These are phyloP conservation scores for Chironomus striatipennis DNA, from an alignment of 1,140 invertebrate species.

Conservation along the genomic window DNA sequence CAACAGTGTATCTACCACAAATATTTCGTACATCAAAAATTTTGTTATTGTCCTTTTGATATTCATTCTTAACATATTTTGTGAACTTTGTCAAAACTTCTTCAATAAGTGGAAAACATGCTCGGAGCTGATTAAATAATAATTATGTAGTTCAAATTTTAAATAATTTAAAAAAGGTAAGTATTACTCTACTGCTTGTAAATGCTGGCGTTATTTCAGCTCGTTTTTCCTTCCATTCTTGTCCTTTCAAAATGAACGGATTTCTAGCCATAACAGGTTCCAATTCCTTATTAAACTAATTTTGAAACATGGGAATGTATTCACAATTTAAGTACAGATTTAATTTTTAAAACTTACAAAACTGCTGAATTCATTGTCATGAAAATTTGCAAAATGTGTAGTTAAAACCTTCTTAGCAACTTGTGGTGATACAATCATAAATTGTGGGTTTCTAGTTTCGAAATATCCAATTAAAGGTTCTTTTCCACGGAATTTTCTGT, in stretches of 20 bases:
- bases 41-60: background rate
- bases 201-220: slow-evolving; percentile 43
- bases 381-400: slow-evolving; percentile 8
- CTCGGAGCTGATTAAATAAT: background rate
- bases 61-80: background rate
- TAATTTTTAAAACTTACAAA: no score
- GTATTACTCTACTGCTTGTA: slow-evolving; percentile 31
- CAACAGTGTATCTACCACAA: slow-evolving; percentile 41
- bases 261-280: slow-evolving; percentile 33
- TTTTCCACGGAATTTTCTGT: background rate
- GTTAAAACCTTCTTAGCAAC: background rate
- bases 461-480: background rate
- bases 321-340: no score
- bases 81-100: background rate
- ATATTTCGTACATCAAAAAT: slow-evolving; percentile 27
- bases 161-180: no score
- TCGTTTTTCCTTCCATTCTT: slow-evolving; percentile 42
- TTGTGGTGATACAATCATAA: background rate
- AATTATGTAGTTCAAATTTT: no score
- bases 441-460: background rate
- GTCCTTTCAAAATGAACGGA: slow-evolving; percentile 32
- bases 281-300: background rate
- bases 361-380: slow-evolving; percentile 1
- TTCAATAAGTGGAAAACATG: background rate
- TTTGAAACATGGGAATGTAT: no score